phyloP scores from a whole-genome alignment of 37 sponge, comb jelly and placozoan species.

The Petrosia ficiformis region DNA sequence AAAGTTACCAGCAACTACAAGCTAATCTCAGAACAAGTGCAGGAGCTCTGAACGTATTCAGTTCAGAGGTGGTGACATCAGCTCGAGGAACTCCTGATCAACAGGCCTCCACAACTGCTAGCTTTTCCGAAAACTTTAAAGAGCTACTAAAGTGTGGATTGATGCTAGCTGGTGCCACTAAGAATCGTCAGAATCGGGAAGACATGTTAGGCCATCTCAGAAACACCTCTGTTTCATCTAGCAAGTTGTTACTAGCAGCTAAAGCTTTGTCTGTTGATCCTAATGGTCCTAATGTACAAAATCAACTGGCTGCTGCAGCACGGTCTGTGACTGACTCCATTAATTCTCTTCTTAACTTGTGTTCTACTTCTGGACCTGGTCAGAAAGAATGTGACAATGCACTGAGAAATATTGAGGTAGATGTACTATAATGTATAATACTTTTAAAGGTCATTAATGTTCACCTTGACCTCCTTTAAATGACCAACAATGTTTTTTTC shows the following conservation, averaged over 20 bases:
- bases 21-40: slow-evolving; percentile 75
- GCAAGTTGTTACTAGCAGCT: slow-evolving; percentile 84
- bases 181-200: slow-evolving; percentile 63
- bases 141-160: slow-evolving; percentile 73
- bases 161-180: slow-evolving; percentile 84
- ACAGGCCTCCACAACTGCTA: slow-evolving; percentile 76
- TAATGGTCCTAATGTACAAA: slow-evolving; percentile 95
- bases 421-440: neutral
- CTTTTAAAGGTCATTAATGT: neutral
- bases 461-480: neutral
- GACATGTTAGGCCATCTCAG: slow-evolving; percentile 72
- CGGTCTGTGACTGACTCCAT: slow-evolving; percentile 94
- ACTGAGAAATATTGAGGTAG: slow-evolving; percentile 90
- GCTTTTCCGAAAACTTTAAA: slow-evolving; percentile 66
- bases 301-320: slow-evolving; percentile 88
- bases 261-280: slow-evolving; percentile 93
- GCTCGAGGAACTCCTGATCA: slow-evolving; percentile 85
- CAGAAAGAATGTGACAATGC: slow-evolving; percentile 99
- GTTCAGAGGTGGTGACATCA: slow-evolving; percentile 78
- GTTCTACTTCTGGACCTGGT: slow-evolving; percentile 90
- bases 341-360: slow-evolving; percentile 88
- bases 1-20: slow-evolving; percentile 81
- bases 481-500: too few relatives aligned
- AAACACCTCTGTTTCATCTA: slow-evolving; percentile 72
- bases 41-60: slow-evolving; percentile 85